Evolutionary conservation across 2,113 vertebrate species (phyloP).

Genomic region (Chaenogobius annularis): DNA sequence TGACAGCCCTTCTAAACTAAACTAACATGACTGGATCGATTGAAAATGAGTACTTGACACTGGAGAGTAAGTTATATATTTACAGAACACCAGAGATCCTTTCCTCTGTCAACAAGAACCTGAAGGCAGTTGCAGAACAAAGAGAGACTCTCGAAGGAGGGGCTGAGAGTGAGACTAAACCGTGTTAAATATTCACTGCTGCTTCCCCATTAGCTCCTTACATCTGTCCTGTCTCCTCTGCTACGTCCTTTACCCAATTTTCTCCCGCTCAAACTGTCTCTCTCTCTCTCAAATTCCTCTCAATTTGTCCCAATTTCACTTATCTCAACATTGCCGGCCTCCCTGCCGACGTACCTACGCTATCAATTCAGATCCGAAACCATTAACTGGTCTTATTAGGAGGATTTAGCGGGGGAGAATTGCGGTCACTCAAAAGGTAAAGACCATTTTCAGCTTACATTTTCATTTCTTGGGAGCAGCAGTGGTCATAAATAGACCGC

Average conservation of each 20-base stretch:
- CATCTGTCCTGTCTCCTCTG: conserved; percentile 14
- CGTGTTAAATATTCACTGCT: conserved; percentile 61
- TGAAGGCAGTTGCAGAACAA: conserved; percentile 31
- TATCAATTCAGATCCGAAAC: background rate
- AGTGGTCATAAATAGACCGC: conserved; percentile 14
- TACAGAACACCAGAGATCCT: background rate
- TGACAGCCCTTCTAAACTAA: too few species aligned
- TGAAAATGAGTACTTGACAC: background rate
- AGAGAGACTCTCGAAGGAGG: conserved; percentile 17
- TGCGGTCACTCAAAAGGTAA: background rate
- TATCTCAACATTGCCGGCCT: background rate
- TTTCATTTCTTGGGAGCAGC: conserved; percentile 5
- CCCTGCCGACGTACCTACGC: conserved; percentile 9
- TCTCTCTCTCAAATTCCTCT: conserved; percentile 19
- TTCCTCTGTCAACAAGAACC: conserved; percentile 24
- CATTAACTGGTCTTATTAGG: conserved; percentile 1
- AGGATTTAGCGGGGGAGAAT: background rate
- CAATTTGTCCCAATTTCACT: conserved; percentile 30
- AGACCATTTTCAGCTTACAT: background rate
- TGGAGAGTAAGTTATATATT: background rate
- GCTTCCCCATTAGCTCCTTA: conserved; percentile 23
- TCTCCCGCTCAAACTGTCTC: background rate
- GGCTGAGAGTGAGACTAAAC: conserved; percentile 55
- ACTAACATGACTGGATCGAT: too few species aligned
- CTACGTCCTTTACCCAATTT: conserved; percentile 14